Conservation (phyloP, 1,140 invertebrate genomes). For the Drosophila triauraria region DNA sequence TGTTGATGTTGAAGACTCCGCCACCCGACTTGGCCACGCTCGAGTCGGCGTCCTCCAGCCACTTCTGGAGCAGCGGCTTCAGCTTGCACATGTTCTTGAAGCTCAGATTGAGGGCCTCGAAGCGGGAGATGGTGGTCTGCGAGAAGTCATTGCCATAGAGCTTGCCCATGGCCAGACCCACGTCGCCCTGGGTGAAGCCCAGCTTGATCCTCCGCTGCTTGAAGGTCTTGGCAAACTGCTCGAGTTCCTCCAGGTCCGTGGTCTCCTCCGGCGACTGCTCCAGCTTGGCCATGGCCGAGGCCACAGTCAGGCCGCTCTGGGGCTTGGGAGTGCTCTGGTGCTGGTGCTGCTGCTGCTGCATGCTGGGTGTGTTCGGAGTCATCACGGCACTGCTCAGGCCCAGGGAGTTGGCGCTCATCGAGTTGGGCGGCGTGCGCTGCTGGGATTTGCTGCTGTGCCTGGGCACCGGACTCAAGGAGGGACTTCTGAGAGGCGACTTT, state of each 20-base stretch:
- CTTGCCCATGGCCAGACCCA: slow-evolving; percentile 99
- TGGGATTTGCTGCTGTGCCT: slow-evolving; percentile 70
- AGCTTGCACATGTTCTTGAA: slow-evolving; percentile 99
- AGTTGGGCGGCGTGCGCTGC: slow-evolving; percentile 85
- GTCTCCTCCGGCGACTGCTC: slow-evolving; percentile 95
- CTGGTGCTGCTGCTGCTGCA: slow-evolving; percentile 54
- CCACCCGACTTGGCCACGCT: slow-evolving; percentile 92
- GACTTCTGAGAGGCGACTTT: slow-evolving; percentile 86
- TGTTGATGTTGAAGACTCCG: slow-evolving; percentile 91
- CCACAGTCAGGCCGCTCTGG: slow-evolving; percentile 73
- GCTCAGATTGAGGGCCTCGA: slow-evolving; percentile 98
- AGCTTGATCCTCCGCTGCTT: slow-evolving; percentile 98
- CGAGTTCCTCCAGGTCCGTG: slow-evolving; percentile 97
- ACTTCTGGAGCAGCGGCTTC: slow-evolving; percentile 98
- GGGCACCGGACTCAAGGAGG: slow-evolving; percentile 85
- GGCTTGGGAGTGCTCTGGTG: slow-evolving; percentile 63
- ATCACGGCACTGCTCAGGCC: slow-evolving; percentile 84
- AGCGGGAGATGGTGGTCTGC: slow-evolving; percentile 99
- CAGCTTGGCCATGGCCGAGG: slow-evolving; percentile 86
- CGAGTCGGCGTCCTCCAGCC: slow-evolving; percentile 98
- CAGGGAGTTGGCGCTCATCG: slow-evolving; percentile 49
- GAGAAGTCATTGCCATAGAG: slow-evolving; percentile 99
- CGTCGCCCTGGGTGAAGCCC: slow-evolving; percentile 99
- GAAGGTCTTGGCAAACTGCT: slow-evolving; percentile 98
- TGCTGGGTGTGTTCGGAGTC: slow-evolving; percentile 87